Conservation (phyloP, 2,113 vertebrate species). For the Cynoglossus semilaevis region DNA sequence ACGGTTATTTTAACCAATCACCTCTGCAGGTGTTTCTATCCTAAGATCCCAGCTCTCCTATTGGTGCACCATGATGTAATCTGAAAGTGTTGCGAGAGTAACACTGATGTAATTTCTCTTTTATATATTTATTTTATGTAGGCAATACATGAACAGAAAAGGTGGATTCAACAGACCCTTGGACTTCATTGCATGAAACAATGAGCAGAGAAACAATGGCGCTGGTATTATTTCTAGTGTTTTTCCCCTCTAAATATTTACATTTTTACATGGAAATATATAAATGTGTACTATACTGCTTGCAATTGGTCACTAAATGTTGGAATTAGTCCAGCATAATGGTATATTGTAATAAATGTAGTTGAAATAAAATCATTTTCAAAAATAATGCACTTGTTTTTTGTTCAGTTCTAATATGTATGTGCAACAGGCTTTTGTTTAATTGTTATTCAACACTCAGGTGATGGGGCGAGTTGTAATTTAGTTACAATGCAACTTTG, state of each 20-base stretch:
- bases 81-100: conserved; percentile 71
- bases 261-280: conserved; percentile 5
- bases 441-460: no score
- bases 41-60: conserved; percentile 61
- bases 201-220: conserved; percentile 12
- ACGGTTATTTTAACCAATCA: conserved; percentile 68
- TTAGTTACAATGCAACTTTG: no score
- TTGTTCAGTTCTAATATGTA: no score
- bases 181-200: conserved; percentile 92
- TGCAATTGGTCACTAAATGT: conserved; percentile 12
- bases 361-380: conserved; percentile 53
- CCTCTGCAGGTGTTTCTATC: conserved; percentile 75
- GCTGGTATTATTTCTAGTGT: conserved; percentile 4
- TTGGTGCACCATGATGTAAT: conserved; percentile 80
- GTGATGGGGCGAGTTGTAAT: no score
- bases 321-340: not conserved
- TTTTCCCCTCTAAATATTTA: conserved; percentile 13
- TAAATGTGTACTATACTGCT: conserved; percentile 26
- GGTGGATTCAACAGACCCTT: conserved; percentile 98
- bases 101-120: conserved; percentile 78
- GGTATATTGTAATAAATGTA: conserved; percentile 10
- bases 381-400: not conserved
- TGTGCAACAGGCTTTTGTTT: conserved; percentile 1
- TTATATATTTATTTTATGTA: conserved; percentile 67
- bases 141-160: conserved; percentile 99